These are phyloP conservation scores for Nymphalis urticae DNA, from an alignment of 2,888 invertebrate species.

Conservation along the genomic window DNA sequence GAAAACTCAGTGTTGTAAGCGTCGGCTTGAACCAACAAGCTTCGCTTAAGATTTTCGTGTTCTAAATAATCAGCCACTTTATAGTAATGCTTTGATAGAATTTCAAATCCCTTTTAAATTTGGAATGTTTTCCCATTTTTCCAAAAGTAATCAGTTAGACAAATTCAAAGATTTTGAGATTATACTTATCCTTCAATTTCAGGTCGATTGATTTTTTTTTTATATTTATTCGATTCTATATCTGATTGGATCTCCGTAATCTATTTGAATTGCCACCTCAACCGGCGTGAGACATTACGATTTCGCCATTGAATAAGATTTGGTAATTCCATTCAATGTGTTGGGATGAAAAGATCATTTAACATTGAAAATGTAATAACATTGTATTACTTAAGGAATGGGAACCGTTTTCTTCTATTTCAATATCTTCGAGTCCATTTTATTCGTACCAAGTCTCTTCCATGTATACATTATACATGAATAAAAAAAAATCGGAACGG, in stretches of 20 bases:
- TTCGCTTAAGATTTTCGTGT: too few species aligned
- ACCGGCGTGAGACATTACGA: slow-evolving; percentile 11
- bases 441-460: too few species aligned
- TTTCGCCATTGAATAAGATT: slow-evolving; percentile 4
- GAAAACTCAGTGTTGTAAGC: too few species aligned
- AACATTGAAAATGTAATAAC: neutral
- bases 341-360: slow-evolving; percentile 6
- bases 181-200: slow-evolving; percentile 34
- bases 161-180: slow-evolving; percentile 34
- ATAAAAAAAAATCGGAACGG: too few species aligned
- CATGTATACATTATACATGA: too few species aligned
- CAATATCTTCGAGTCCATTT: neutral
- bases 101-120: neutral
- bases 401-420: neutral
- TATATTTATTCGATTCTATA: slow-evolving; percentile 18
- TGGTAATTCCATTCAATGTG: slow-evolving; percentile 9
- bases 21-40: too few species aligned
- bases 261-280: slow-evolving; percentile 20
- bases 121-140: neutral
- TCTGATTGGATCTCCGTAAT: slow-evolving; percentile 21
- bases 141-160: slow-evolving; percentile 21
- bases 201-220: slow-evolving; percentile 32
- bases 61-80: too few species aligned
- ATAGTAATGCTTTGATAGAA: neutral
- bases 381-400: neutral